Conservation (phyloP, 2,888 invertebrate genomes). For the Scaptomyza reducta region DNA sequence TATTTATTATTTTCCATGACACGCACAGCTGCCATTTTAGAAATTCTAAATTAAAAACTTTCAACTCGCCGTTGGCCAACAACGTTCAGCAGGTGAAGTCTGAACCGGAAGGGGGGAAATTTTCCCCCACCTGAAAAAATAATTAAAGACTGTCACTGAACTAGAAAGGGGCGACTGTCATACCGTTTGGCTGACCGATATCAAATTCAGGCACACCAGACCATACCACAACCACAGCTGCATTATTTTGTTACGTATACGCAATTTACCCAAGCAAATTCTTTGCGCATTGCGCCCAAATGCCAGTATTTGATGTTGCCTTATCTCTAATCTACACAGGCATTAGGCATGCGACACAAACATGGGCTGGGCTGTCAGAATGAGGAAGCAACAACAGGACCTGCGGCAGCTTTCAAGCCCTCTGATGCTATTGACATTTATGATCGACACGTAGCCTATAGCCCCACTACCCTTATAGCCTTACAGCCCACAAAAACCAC, state of each 20-base stretch:
- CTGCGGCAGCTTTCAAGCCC: constrained; percentile 50
- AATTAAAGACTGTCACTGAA: constrained; percentile 46
- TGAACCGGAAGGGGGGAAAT: not conserved
- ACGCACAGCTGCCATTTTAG: constrained; percentile 37
- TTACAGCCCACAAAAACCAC: not conserved
- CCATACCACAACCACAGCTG: constrained; percentile 41
- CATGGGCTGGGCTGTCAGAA: constrained; percentile 43
- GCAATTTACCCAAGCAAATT: constrained; percentile 57
- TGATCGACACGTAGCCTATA: constrained; percentile 55
- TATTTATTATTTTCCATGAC: constrained; percentile 56
- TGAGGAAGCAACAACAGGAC: constrained; percentile 53
- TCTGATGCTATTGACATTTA: constrained; percentile 75
- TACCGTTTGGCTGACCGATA: constrained; percentile 40
- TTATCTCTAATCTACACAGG: constrained; percentile 75
- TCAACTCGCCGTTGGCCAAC: constrained; percentile 6
- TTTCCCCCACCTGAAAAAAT: constrained; percentile 57
- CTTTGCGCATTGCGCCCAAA: constrained; percentile 45
- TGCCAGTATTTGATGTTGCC: constrained; percentile 63
- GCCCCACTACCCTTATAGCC: constrained; percentile 5
- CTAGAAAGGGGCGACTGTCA: not conserved
- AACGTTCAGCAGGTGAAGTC: constrained; percentile 3
- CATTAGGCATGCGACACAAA: constrained; percentile 66
- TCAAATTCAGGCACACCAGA: constrained; percentile 42
- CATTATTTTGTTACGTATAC: constrained; percentile 57
- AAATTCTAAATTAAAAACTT: constrained; percentile 49